phyloP scores from a whole-genome alignment of 2,113 vertebrate species.

The Mustela nigripes region DNA sequence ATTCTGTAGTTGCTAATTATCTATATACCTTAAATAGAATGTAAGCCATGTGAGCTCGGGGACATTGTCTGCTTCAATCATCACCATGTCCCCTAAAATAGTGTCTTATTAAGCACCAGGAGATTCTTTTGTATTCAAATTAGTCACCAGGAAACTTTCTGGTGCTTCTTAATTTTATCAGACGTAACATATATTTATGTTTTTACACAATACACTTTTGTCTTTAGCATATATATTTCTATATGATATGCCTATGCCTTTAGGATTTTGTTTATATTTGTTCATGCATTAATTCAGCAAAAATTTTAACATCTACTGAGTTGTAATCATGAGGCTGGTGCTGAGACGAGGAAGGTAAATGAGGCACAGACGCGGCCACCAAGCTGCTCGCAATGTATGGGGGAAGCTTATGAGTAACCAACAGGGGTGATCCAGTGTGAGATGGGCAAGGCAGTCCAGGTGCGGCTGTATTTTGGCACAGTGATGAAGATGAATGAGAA shows the following conservation, averaged over 20 bases:
- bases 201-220: neutral
- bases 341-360: neutral
- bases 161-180: neutral
- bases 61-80: neutral
- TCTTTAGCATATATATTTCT: neutral
- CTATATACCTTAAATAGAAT: neutral
- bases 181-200: neutral
- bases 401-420: neutral
- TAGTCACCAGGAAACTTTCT: neutral
- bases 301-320: neutral
- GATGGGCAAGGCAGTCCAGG: neutral
- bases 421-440: neutral
- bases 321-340: neutral
- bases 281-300: conserved; percentile 21
- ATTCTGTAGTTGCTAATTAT: conserved; percentile 9
- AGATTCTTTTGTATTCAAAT: neutral
- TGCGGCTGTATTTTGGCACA: neutral
- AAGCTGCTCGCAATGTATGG: neutral
- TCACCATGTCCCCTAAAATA: neutral
- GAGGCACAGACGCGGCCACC: neutral
- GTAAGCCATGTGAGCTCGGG: neutral
- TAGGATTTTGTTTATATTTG: neutral
- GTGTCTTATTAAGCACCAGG: neutral
- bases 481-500: neutral
- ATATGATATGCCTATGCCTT: neutral